Base-by-base conservation (phyloP, 2,888 invertebrate genomes). In the Pimpla rufipes region DNA sequence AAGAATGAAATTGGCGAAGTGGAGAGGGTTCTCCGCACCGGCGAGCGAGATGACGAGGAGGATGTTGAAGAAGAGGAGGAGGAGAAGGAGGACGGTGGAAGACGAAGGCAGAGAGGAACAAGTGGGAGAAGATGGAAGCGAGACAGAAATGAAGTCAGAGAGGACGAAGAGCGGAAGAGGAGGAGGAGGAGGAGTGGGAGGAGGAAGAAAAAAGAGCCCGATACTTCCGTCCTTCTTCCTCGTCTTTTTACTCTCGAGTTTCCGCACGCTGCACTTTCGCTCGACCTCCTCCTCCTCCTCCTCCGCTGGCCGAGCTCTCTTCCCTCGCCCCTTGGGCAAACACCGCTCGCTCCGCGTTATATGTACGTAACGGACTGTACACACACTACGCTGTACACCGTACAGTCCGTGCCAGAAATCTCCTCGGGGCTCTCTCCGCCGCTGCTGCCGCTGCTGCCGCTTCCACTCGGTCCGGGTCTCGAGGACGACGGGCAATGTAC, bases 241-340 rank as follows among this genome's bases (percentile, higher is more conserved):
- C 55, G 3, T 67, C 59, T 50, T 79, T 79, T 79, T 66, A 50
- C 55, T 67, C 37, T 35, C 40, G 40, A 79, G 40, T 79, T 82
- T 82, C 82, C 82, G 79, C 74, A 82, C 75, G 68, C 62, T 82
- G 82, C 77, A 79, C 79, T 71, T 47, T 82, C 59, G 68, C 45
- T 45, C 70, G 73, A 66, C 57, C 50, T 62, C 50, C 29, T 29
- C 29, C 29, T 29, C 29, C 29, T 29, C 29, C 5, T 29, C 29
- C 29, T 55, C 21, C 70, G 64, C 52, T 40, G 45, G 52, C 47
- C 74, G 62, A 50, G 62, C 21, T 29, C 29, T 29, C 29, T 62
- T 73, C 62, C 73, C 64, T 42, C 70, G 71, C 66, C 66, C 66
- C 73, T 73, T 81, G 66, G 77, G 23, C 71, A 77, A 81, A 81